Base-by-base conservation (phyloP, 2,888 invertebrate genomes). In the Brassicogethes aeneus region DNA sequence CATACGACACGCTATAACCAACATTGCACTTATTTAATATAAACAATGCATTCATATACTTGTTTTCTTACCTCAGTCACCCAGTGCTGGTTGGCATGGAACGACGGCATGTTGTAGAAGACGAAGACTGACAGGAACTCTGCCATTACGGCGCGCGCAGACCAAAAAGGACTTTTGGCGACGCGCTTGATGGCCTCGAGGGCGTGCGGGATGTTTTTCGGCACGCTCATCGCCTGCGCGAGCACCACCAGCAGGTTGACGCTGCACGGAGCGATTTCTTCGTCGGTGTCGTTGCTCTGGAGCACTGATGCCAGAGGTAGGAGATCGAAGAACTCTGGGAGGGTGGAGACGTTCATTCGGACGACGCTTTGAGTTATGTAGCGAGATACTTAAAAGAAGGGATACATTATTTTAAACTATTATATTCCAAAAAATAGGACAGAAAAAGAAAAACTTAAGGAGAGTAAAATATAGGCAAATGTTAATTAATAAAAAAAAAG, bases 201-300 rank as follows among this genome's bases (percentile, higher is more conserved):
- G 1, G 78, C 79, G 10, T 63, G 57, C 41, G 78, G 74, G 61
- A 87, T 74, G 53, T 77, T 70, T 8, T 70, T 62, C 3, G 76
- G 69, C 3, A 73, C 60, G 44, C 82, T 75, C 29, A 79, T 64
- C 1, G 79, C 73, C 46, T 82, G 79, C 2, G 85, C 80, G 15
- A 89, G 69, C 34, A 77, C 72, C 1, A 83, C 82, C 17, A 91
- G 66, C 43, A 84, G 74, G 37, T 73, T 70, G 32, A 76, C 74
- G 52, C 87, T 85, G 23, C 77, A 72, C 44, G 75, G 74, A 13
- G 77, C 74, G 47, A 91, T 65, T 65, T 90, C 89, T 49, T 85
- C 84, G 61, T 89, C 87, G 13, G 76, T 75, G 51, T 85, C 83
- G 52, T 84, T 84, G 53, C 82, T 85, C 57, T 87, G 85, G 50